phyloP scores from a whole-genome alignment of 2,113 vertebrate species.

The Anarrhichthys ocellatus region DNA sequence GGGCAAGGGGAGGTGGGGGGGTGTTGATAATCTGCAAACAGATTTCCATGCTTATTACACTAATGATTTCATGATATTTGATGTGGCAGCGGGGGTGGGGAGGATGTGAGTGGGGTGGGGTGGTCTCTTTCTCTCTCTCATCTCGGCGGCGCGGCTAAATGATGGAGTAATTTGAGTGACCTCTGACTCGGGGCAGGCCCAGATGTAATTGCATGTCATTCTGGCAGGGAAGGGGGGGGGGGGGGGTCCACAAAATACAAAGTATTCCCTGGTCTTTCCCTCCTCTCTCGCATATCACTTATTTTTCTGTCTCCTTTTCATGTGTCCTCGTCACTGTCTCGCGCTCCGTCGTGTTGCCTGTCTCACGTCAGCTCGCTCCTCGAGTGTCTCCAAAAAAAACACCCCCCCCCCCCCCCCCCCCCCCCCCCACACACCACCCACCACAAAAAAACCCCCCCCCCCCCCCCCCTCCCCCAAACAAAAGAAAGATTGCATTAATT shows the following conservation, averaged over 20 bases:
- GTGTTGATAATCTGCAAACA: slow-evolving; percentile 96
- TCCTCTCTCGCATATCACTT: slow-evolving; percentile 28
- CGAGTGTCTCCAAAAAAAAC: slow-evolving; percentile 41
- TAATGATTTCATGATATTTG: slow-evolving; percentile 98
- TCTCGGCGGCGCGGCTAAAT: slow-evolving; percentile 91
- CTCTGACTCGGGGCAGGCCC: slow-evolving; percentile 92
- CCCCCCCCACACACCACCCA: too few relatives aligned
- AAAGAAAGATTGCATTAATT: slow-evolving; percentile 99
- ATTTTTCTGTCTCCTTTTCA: slow-evolving; percentile 27
- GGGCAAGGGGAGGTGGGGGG: slow-evolving; percentile 72
- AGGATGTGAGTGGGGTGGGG: slow-evolving; percentile 62
- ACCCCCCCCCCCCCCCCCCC: neutral
- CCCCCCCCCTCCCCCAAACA: slow-evolving; percentile 82
- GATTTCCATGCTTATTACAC: slow-evolving; percentile 99
- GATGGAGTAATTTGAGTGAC: slow-evolving; percentile 98
- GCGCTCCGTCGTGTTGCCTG: slow-evolving; percentile 70
- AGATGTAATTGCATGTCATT: slow-evolving; percentile 95
- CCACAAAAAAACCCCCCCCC: slow-evolving; percentile 37
- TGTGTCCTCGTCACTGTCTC: slow-evolving; percentile 23
- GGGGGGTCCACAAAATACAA: slow-evolving; percentile 80
- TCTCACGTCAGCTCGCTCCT: slow-evolving; percentile 42
- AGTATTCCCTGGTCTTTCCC: slow-evolving; percentile 70
- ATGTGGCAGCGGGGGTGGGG: slow-evolving; percentile 86
- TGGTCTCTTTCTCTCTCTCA: slow-evolving; percentile 81
- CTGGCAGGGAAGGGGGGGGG: slow-evolving; percentile 76